Conservation (phyloP, 2,797 vertebrate genomes). For the Carduelis carduelis region DNA sequence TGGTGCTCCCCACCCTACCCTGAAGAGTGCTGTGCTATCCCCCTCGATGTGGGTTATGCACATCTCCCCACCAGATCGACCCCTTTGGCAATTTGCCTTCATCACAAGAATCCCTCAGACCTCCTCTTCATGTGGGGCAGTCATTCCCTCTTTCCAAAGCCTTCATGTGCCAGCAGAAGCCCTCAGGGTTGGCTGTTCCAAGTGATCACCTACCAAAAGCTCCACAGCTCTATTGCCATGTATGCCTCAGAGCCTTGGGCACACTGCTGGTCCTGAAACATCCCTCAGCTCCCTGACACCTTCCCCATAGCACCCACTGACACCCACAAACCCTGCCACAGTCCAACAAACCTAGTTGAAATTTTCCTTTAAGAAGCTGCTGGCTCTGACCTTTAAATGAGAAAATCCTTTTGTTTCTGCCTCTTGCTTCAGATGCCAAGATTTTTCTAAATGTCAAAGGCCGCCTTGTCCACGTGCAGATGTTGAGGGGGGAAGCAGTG, state of each 20-base stretch:
- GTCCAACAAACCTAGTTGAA: conserved; percentile 30
- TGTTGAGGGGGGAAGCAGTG: neutral
- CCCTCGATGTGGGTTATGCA: fast-evolving
- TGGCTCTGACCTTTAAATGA: conserved; percentile 74
- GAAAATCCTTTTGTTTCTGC: conserved; percentile 76
- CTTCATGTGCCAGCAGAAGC: neutral
- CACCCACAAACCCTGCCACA: conserved; percentile 30
- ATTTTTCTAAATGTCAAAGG: conserved; percentile 78
- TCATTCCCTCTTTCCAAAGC: neutral
- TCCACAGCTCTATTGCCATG: fast-evolving
- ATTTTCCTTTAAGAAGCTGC: conserved; percentile 60
- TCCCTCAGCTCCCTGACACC: neutral
- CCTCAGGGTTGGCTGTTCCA: neutral
- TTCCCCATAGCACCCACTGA: neutral
- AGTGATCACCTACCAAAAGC: fast-evolving
- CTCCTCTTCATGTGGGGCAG: neutral
- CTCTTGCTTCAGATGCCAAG: conserved; percentile 59
- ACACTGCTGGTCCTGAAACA: neutral
- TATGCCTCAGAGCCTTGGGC: neutral
- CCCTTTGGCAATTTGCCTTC: neutral
- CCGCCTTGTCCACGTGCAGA: neutral
- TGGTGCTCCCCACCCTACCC: neutral
- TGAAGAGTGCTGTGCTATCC: neutral
- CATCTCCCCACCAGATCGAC: fast-evolving
- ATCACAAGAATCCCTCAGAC: neutral